Evolutionary conservation across 2,113 vertebrate genomes (phyloP), one percentile per base, ranked within the genome.

Genomic region (Lathamus discolor): DNA sequence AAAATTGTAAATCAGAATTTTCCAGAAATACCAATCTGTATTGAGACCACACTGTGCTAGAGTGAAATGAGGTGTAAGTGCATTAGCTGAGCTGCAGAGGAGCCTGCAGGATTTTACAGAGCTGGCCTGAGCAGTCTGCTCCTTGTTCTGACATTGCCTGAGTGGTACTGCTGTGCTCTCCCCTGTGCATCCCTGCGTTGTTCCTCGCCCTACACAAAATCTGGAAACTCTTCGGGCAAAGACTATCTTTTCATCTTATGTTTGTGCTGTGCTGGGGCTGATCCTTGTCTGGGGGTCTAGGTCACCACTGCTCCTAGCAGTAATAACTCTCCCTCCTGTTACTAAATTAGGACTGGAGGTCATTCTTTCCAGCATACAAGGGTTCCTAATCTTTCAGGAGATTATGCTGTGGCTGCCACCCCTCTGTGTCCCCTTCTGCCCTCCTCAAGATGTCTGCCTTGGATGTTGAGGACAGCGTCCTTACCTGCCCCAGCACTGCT

Each of bases 341-440:
- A 41, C 86, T 93, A 93, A 89, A 87, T 91, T 84, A 69, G 74
- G 69, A 84, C 14, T 75, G 73, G 37, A 78, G 39, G 51, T 84
- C 61, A 82, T 93, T 95, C 86, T 75, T 96, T 95, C 86, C 89
- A 91, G 52, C 70, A 84, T 57, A 72, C 77, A 89, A 79, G 48
- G n/a, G 77, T 82, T 95, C 61, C 73, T 93, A 55, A 91, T 87
- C 80, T 84, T 95, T 73, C 66, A 72, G 52, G 48, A 92, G 86
- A 91, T 90, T 84, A 64, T 52, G 5, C 33, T 39, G 51, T 82
- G 64, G 55, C 77, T 95, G 77, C 37, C 39, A 87, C 61, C 27
- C 29, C 51, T 82, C 80, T 78, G 73, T 4, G 6, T 20, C 43
- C 76, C 35, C 48, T 84, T 37, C 64, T 75, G 76, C 43, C 49